Conservation (phyloP, 2,888 invertebrate species). For the Bibio marci region DNA sequence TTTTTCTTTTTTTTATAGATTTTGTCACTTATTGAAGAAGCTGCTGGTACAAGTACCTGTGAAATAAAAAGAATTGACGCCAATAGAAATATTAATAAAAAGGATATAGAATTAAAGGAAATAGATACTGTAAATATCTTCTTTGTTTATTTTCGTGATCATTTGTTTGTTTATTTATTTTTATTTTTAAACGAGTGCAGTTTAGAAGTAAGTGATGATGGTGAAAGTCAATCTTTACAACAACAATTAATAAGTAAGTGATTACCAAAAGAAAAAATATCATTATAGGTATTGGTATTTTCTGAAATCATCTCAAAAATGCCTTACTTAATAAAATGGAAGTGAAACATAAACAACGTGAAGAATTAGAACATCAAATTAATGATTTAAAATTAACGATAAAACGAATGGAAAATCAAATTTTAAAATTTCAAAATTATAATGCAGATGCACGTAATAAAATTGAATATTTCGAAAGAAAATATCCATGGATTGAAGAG, state of each 20-base stretch:
- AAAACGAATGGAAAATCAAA: conserved; percentile 46
- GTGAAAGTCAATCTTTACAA: conserved; percentile 67
- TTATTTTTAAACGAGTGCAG: too few relatives aligned
- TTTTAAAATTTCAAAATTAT: conserved; percentile 42
- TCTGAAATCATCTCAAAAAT: too few relatives aligned
- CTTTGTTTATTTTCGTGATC: too few relatives aligned
- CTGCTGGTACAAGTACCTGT: conserved; percentile 94
- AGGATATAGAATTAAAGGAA: conserved; percentile 77
- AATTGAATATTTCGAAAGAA: conserved; percentile 19
- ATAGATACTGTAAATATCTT: conserved; percentile 46
- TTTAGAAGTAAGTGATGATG: conserved; percentile 57
- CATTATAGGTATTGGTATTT: too few relatives aligned
- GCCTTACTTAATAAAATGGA: background rate
- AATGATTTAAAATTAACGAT: conserved; percentile 51
- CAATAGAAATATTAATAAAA: conserved; percentile 76
- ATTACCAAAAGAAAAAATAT: too few relatives aligned
- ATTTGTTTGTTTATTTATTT: too few relatives aligned
- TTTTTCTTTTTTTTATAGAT: conserved; percentile 36
- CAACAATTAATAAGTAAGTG: conserved; percentile 67
- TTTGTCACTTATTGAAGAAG: conserved; percentile 95
- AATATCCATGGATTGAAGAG: conserved; percentile 56
- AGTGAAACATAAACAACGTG: conserved; percentile 34
- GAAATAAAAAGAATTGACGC: conserved; percentile 82
- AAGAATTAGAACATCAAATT: conserved; percentile 41
- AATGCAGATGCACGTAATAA: conserved; percentile 29